Conservation (phyloP, 2,797 vertebrate genomes). For the Protosalanx chinensis region DNA sequence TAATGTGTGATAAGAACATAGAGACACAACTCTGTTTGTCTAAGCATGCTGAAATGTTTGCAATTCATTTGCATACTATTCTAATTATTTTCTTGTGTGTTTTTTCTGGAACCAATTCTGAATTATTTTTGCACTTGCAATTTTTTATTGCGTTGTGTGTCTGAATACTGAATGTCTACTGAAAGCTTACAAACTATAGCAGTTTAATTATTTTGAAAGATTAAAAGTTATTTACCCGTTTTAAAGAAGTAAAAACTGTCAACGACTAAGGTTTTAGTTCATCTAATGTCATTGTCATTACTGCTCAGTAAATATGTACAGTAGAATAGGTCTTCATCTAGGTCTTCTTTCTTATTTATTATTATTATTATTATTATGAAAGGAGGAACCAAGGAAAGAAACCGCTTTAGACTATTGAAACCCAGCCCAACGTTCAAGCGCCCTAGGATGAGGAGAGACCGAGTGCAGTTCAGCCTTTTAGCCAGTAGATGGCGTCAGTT, state of each 20-base stretch:
- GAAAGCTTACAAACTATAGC: background rate
- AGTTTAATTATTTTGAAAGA: background rate
- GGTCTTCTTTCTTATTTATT: background rate
- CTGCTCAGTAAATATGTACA: background rate
- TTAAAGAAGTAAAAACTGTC: background rate
- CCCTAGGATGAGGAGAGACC: conserved; percentile 17
- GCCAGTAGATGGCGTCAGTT: conserved; percentile 73
- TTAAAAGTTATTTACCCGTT: background rate
- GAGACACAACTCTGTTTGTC: background rate
- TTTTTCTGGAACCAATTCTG: background rate
- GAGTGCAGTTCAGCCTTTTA: conserved; percentile 46
- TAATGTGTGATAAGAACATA: background rate
- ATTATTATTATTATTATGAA: too few species aligned
- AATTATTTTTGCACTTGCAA: background rate
- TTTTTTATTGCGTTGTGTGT: too few species aligned
- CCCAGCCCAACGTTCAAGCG: background rate
- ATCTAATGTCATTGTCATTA: background rate
- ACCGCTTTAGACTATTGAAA: conserved; percentile 5
- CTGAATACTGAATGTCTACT: background rate
- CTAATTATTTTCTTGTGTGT: background rate
- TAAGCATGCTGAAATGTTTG: background rate
- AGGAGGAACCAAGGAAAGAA: background rate
- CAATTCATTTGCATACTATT: background rate
- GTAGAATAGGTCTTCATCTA: background rate
- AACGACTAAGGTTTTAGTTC: background rate